Percentiles rank a stretch among this genome's conserved stretches.
phyloP scores from a whole-genome alignment of 2,113 vertebrate genomes.

The Nicator chloris region DNA sequence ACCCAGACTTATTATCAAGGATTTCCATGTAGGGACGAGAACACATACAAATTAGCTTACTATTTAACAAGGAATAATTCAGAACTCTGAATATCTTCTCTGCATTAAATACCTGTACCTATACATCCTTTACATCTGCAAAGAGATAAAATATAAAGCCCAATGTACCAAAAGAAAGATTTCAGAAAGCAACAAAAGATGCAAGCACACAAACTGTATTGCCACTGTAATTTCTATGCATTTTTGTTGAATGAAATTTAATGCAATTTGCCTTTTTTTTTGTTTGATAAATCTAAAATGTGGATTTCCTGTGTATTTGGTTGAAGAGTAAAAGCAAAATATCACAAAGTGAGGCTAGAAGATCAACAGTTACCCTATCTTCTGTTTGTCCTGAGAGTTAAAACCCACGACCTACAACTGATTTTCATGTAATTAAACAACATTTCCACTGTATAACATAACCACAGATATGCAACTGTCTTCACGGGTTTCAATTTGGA shows the following conservation, averaged over 20 bases:
- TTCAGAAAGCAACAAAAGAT: not conserved
- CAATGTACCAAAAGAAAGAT: not conserved
- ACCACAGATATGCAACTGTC: not conserved
- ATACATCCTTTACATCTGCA: not conserved
- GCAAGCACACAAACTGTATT: not conserved
- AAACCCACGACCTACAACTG: not conserved
- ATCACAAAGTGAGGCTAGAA: not conserved
- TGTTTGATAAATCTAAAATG: not conserved
- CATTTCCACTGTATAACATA: not conserved
- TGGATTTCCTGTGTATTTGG: not conserved
- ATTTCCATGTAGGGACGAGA: not conserved
- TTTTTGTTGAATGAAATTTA: not conserved
- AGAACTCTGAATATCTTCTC: not conserved
- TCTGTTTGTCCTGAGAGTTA: not conserved
- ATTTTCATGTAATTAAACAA: not conserved
- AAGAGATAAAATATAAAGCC: not conserved
- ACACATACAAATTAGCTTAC: not conserved
- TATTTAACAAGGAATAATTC: not conserved
- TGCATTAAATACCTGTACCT: not conserved
- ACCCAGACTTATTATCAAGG: accelerated
- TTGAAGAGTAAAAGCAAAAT: not conserved
- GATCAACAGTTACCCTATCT: not conserved
- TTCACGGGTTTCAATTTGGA: not conserved
- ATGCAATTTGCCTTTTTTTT: not conserved
- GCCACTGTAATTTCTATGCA: not conserved